These are phyloP conservation scores for Macrosteles quadrilineatus DNA, from an alignment of 1,140 invertebrate species.

Conservation along the genomic window DNA sequence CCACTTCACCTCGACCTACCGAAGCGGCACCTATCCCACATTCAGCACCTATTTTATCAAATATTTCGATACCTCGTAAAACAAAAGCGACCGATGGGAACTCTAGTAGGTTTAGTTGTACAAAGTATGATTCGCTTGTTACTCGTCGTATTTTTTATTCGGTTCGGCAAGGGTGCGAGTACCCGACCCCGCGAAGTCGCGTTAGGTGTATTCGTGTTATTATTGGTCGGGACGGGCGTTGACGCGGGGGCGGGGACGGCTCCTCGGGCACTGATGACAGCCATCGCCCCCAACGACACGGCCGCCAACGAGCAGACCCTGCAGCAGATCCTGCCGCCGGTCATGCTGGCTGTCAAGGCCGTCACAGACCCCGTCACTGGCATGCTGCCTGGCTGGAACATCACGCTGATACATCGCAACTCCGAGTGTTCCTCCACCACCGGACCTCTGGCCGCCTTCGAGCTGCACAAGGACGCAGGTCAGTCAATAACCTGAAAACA, in stretches of 20 bases:
- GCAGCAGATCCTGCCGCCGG: constrained; percentile 69
- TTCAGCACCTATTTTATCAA: neutral
- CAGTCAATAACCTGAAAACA: constrained; percentile 40
- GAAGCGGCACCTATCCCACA: constrained; percentile 1
- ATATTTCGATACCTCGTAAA: constrained; percentile 15
- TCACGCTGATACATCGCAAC: constrained; percentile 68
- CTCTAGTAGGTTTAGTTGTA: neutral
- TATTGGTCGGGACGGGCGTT: neutral
- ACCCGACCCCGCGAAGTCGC: too few species aligned
- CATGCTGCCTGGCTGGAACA: constrained; percentile 64
- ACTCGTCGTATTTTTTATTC: too few species aligned
- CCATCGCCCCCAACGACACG: constrained; percentile 67
- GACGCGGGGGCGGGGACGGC: constrained; percentile 4
- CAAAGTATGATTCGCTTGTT: neutral
- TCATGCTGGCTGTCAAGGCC: constrained; percentile 68
- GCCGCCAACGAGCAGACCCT: constrained; percentile 58
- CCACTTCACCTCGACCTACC: constrained; percentile 8
- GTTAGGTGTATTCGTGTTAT: neutral
- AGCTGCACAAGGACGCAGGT: constrained; percentile 72
- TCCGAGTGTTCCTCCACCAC: constrained; percentile 77
- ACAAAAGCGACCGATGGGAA: neutral
- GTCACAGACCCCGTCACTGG: constrained; percentile 58
- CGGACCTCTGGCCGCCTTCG: constrained; percentile 76
- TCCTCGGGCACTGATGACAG: constrained; percentile 31
- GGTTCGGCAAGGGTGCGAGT: too few species aligned